These are phyloP conservation scores for Conus betulinus DNA, from an alignment of 1,140 invertebrate species.

Conservation along the genomic window DNA sequence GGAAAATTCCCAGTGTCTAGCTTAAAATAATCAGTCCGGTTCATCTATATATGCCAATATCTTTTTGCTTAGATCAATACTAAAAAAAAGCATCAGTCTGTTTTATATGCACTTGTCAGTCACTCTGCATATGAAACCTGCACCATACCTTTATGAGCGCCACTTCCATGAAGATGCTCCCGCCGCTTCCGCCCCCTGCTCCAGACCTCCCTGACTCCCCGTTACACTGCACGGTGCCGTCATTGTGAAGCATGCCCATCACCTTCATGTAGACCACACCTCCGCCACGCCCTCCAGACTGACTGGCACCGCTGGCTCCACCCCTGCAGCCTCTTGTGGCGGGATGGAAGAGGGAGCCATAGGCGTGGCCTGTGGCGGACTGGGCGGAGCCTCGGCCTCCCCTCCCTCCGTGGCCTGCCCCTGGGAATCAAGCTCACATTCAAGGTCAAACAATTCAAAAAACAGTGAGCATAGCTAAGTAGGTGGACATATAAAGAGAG, in stretches of 20 bases:
- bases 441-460: no score
- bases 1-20: no score
- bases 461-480: no score
- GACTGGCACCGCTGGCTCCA: slow-evolving; percentile 25
- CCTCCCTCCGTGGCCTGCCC: slow-evolving; percentile 65
- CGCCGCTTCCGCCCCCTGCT: slow-evolving; percentile 65
- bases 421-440: slow-evolving; percentile 9
- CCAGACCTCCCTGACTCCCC: slow-evolving; percentile 46
- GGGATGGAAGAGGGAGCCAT: slow-evolving; percentile 60
- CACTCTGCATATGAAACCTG: neutral
- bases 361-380: slow-evolving; percentile 47
- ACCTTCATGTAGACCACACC: slow-evolving; percentile 56
- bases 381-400: slow-evolving; percentile 54
- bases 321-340: slow-evolving; percentile 53
- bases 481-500: no score
- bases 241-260: slow-evolving; percentile 54
- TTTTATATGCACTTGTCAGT: neutral
- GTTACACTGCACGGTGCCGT: slow-evolving; percentile 60
- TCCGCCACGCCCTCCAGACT: slow-evolving; percentile 52
- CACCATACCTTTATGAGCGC: slow-evolving; percentile 55
- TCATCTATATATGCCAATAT: no score
- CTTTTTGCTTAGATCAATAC: no score
- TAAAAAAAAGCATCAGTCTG: no score
- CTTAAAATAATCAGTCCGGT: no score
- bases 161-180: slow-evolving; percentile 57